Conservation (phyloP, 2,888 invertebrate genomes). For the Ochlodes sylvanus region DNA sequence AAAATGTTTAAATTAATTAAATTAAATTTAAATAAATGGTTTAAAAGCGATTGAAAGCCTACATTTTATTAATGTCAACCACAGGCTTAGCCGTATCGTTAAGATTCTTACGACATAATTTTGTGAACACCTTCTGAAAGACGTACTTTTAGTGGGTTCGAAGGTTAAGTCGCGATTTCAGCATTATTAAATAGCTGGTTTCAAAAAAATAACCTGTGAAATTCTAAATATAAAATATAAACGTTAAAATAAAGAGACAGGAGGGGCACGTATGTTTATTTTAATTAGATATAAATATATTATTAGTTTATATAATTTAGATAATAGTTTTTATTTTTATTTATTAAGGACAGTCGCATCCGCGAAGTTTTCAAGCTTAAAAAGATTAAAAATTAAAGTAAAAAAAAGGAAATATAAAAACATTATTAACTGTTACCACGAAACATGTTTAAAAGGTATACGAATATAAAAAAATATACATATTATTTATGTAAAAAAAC, state of each 20-base stretch:
- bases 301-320: too few relatives aligned
- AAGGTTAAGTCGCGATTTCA: neutral
- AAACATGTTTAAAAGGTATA: neutral
- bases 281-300: too few relatives aligned
- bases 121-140: neutral
- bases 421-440: neutral
- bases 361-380: neutral
- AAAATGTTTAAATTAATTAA: too few relatives aligned
- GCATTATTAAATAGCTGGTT: slow-evolving; percentile 38
- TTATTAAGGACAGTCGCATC: neutral
- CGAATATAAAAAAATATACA: neutral
- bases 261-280: neutral
- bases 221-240: slow-evolving; percentile 42
- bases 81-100: too few relatives aligned
- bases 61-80: too few relatives aligned
- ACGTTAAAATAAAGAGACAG: neutral
- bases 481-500: neutral
- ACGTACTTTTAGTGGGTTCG: neutral
- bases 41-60: too few relatives aligned
- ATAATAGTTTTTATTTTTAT: too few relatives aligned
- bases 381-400: too few relatives aligned
- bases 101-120: too few relatives aligned
- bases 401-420: too few relatives aligned
- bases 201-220: slow-evolving; percentile 53
- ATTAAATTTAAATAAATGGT: too few relatives aligned